phyloP scores from a whole-genome alignment of 2,888 invertebrate species.

The Hirtodrosophila confusa region DNA sequence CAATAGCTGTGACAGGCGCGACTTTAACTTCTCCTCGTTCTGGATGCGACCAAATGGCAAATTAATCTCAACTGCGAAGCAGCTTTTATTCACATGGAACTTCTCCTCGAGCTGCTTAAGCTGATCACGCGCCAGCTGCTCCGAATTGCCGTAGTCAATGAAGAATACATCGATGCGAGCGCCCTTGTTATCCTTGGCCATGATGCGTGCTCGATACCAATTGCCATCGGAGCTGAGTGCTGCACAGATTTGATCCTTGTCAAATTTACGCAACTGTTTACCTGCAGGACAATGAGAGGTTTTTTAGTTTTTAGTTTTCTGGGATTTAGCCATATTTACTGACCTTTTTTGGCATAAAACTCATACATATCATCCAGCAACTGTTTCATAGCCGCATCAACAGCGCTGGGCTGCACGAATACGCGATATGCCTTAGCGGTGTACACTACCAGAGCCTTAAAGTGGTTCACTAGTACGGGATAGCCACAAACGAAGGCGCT shows the following conservation, averaged over 20 bases:
- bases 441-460: slow-evolving; percentile 87
- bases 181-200: slow-evolving; percentile 80
- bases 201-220: slow-evolving; percentile 89
- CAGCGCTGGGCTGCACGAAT: slow-evolving; percentile 87
- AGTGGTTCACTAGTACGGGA: slow-evolving; percentile 86
- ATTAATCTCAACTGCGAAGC: slow-evolving; percentile 82
- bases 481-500: slow-evolving; percentile 86
- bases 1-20: slow-evolving; percentile 49
- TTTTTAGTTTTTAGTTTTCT: too few relatives aligned
- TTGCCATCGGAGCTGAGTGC: slow-evolving; percentile 87
- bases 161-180: slow-evolving; percentile 85
- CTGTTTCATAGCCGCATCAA: slow-evolving; percentile 84
- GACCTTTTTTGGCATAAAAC: slow-evolving; percentile 85
- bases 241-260: slow-evolving; percentile 86
- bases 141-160: slow-evolving; percentile 90
- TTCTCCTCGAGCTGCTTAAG: slow-evolving; percentile 85
- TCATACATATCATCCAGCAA: slow-evolving; percentile 87
- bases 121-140: slow-evolving; percentile 85
- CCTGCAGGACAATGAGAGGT: slow-evolving; percentile 56
- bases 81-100: slow-evolving; percentile 83
- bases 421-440: slow-evolving; percentile 86
- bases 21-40: slow-evolving; percentile 64
- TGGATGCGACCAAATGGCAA: slow-evolving; percentile 69
- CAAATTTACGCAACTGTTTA: slow-evolving; percentile 83
- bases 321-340: slow-evolving; percentile 28